Conservation (phyloP, 2,888 invertebrate species). For the Andrena hattorfiana region DNA sequence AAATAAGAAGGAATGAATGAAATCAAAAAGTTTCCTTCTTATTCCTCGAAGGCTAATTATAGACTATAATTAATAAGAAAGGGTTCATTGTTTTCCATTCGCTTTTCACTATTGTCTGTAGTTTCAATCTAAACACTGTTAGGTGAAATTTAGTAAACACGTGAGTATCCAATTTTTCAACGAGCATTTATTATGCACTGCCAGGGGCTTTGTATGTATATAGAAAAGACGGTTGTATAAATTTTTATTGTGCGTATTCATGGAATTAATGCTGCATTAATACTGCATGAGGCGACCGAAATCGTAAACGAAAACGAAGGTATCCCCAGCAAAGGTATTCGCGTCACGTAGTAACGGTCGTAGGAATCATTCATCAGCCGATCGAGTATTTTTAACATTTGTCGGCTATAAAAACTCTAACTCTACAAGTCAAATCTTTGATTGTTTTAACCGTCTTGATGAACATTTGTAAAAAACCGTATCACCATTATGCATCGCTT, state of each 20-base stretch:
- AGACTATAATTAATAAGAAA: too few relatives aligned
- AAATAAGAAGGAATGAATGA: background rate
- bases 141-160: background rate
- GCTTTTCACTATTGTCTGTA: background rate
- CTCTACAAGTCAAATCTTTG: constrained; percentile 4
- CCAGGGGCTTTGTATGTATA: constrained; percentile 10
- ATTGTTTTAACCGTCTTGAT: background rate
- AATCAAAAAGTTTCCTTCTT: background rate
- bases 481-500: background rate
- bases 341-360: constrained; percentile 46
- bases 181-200: background rate
- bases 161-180: background rate
- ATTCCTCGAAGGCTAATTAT: too few relatives aligned
- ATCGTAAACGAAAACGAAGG: constrained; percentile 52
- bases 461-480: background rate
- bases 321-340: constrained; percentile 39
- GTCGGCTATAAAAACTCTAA: constrained; percentile 2
- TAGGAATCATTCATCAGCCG: constrained; percentile 45
- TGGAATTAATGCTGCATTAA: constrained; percentile 62
- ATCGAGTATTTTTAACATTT: constrained; percentile 23
- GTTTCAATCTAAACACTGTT: constrained; percentile 1
- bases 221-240: constrained; percentile 43
- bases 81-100: too few relatives aligned
- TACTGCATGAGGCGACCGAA: constrained; percentile 52
- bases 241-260: constrained; percentile 49